phyloP scores from a whole-genome alignment of 2,113 vertebrate species.

The Lophochroa leadbeateri region DNA sequence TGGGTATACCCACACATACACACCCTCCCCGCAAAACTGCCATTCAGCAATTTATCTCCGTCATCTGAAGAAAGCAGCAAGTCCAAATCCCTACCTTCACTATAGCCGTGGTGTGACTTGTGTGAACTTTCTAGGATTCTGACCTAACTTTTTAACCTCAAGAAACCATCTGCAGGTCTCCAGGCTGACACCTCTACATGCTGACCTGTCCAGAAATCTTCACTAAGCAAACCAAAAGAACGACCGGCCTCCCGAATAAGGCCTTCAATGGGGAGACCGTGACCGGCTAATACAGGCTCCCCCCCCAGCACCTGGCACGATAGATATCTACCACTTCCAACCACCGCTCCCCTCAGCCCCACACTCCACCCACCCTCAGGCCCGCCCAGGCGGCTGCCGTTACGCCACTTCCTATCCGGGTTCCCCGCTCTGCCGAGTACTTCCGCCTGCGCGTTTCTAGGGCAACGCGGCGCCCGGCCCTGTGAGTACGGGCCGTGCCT shows the following conservation, averaged over 20 bases:
- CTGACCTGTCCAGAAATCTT: rapidly evolving
- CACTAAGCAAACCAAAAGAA: rapidly evolving
- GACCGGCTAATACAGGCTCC: rapidly evolving
- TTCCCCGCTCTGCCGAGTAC: background rate
- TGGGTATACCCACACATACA: background rate
- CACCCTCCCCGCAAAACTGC: background rate
- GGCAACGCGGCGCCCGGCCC: background rate
- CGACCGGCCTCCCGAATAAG: rapidly evolving
- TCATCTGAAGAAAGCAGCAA: background rate
- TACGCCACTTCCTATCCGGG: background rate
- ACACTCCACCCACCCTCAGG: no score
- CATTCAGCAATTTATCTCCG: background rate
- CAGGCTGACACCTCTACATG: rapidly evolving
- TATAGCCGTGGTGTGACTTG: rapidly evolving
- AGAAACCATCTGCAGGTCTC: rapidly evolving
- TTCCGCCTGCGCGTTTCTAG: background rate
- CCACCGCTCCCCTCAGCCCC: rapidly evolving
- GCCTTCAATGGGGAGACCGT: rapidly evolving
- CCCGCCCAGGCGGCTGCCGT: background rate
- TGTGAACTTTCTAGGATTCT: rapidly evolving
- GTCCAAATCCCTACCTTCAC: background rate
- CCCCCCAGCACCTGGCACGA: no score
- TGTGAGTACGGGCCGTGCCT: background rate
- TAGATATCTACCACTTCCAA: rapidly evolving
- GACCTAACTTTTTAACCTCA: background rate